Percentiles rank a stretch among this genome's conserved stretches.
These are phyloP conservation scores for Alcedo atthis DNA, from an alignment of 2,797 vertebrate species.

Conservation along the genomic window DNA sequence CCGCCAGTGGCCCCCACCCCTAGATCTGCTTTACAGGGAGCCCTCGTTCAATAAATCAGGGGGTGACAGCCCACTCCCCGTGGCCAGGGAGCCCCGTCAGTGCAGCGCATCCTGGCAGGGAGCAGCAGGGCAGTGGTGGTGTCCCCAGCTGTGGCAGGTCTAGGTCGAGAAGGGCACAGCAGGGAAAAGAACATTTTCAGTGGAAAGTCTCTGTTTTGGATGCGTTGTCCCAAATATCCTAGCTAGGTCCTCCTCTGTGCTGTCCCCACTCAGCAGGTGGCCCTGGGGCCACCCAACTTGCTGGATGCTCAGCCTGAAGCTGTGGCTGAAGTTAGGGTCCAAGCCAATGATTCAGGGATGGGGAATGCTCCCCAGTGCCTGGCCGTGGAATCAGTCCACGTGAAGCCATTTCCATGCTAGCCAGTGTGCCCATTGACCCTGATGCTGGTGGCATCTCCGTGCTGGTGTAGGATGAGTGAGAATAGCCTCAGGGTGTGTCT, in stretches of 20 bases:
- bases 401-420: neutral
- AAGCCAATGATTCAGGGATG: fast-evolving
- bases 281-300: fast-evolving
- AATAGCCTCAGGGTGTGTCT: neutral
- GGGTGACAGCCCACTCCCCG: neutral
- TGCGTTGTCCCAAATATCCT: neutral
- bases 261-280: neutral
- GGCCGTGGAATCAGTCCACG: fast-evolving
- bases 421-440: fast-evolving
- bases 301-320: neutral
- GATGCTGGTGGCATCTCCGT: neutral
- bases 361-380: neutral
- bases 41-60: neutral
- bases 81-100: neutral
- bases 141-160: neutral
- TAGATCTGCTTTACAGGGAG: neutral
- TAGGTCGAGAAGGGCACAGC: neutral
- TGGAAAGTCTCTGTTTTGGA: neutral
- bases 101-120: fast-evolving
- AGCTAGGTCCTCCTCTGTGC: neutral
- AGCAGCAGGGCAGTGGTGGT: neutral
- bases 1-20: neutral
- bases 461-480: fast-evolving
- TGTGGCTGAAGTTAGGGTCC: neutral
- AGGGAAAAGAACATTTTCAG: neutral